phyloP scores from a whole-genome alignment of 2,113 vertebrate genomes.

The Leptobrachium leishanense region DNA sequence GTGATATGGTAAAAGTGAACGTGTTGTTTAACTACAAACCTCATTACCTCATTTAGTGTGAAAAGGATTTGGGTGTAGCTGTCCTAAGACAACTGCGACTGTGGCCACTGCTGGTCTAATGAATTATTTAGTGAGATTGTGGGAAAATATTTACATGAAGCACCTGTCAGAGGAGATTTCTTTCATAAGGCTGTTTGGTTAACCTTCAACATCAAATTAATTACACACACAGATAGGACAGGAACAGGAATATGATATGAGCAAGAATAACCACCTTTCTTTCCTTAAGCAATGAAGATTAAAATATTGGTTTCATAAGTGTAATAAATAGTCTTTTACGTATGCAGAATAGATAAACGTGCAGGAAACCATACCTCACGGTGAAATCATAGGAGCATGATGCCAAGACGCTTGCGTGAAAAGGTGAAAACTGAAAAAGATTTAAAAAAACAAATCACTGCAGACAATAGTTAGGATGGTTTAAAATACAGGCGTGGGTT shows the following conservation, averaged over 20 bases:
- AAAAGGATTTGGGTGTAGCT: too few relatives aligned
- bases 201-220: slow-evolving; percentile 33
- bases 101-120: background rate
- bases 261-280: background rate
- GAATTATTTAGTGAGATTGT: background rate
- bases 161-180: slow-evolving; percentile 45
- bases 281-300: background rate
- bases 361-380: slow-evolving; percentile 78
- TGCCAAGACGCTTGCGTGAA: slow-evolving; percentile 76
- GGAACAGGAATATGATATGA: background rate
- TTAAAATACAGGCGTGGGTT: background rate
- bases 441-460: slow-evolving; percentile 12
- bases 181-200: slow-evolving; percentile 30
- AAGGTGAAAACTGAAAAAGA: slow-evolving; percentile 88
- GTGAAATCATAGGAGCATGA: slow-evolving; percentile 97
- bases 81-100: too few relatives aligned
- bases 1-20: too few relatives aligned
- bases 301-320: background rate
- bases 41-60: too few relatives aligned
- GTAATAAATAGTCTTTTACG: background rate
- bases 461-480: background rate
- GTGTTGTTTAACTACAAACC: too few relatives aligned
- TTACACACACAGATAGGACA: background rate
- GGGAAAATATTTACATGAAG: slow-evolving; percentile 44
- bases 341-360: background rate